Evolutionary conservation across 64 coral and sea anemone genomes (phyloP).

Genomic region (Cladopsammia gracilis): DNA sequence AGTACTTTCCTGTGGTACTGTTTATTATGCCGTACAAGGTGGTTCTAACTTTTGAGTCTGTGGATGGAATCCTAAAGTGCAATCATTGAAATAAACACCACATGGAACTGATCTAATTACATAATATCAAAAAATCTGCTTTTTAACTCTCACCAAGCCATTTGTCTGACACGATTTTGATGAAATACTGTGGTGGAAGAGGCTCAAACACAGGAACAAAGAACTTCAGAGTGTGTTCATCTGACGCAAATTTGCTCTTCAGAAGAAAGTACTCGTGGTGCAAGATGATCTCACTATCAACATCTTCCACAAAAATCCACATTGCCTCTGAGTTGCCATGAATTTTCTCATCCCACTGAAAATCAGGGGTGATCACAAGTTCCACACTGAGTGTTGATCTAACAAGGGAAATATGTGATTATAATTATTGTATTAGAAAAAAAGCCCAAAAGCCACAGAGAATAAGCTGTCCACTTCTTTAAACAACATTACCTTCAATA

Average conservation of each 20-base stretch:
- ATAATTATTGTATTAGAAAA: background rate
- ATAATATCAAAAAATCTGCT: too few species aligned
- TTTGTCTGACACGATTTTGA: conserved; percentile 93
- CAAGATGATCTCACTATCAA: conserved; percentile 98
- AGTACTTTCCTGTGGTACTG: background rate
- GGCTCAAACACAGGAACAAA: conserved; percentile 99
- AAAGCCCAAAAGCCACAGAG: too few species aligned
- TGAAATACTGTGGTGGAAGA: conserved; percentile 97
- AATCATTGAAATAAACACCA: too few species aligned
- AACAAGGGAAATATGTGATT: background rate
- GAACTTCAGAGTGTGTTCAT: conserved; percentile 97
- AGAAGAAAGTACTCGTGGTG: conserved; percentile 98
- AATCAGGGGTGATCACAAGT: conserved; percentile 94
- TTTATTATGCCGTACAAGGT: too few species aligned
- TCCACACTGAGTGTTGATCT: conserved; percentile 98
- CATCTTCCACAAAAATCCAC: conserved; percentile 99
- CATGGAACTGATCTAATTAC: too few species aligned
- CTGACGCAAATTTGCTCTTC: conserved; percentile 94
- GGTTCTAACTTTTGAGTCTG: too few species aligned
- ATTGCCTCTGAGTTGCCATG: conserved; percentile 98
- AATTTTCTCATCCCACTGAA: conserved; percentile 99
- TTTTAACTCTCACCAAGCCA: conserved; percentile 84
- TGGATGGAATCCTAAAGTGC: too few species aligned
- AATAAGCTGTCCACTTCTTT: too few species aligned
- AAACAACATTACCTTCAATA: too few species aligned